Conservation (phyloP, 2,888 invertebrate genomes). For the Mesodorylaimus sp. region DNA sequence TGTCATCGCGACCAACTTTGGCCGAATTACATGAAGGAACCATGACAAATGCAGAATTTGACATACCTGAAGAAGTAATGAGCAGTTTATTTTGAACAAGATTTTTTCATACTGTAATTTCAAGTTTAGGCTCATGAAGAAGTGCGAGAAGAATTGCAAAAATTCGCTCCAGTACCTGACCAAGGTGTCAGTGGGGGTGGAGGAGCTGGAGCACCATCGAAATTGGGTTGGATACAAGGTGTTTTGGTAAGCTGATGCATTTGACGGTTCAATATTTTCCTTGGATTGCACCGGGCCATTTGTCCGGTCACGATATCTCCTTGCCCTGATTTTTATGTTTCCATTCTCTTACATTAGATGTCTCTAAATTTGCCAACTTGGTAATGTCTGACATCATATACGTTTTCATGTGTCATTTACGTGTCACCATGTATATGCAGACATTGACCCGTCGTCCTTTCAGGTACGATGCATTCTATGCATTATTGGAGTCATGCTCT, state of each 20-base stretch:
- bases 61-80: background rate
- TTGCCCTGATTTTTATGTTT: no score
- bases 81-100: no score
- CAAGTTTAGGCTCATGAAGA: background rate
- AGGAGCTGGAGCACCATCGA: no score
- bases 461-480: constrained; percentile 59
- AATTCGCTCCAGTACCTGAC: background rate
- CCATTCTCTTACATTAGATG: no score
- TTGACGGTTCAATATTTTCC: constrained; percentile 94
- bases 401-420: no score
- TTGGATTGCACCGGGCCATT: constrained; percentile 89
- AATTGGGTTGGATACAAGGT: constrained; percentile 94
- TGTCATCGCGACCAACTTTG: constrained; percentile 30
- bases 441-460: constrained; percentile 51
- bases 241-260: constrained; percentile 63
- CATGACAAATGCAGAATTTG: no score
- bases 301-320: no score
- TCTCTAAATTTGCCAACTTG: no score
- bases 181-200: no score
- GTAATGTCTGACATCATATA: no score
- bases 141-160: background rate
- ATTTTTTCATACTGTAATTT: no score
- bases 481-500: constrained; percentile 96
- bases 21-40: constrained; percentile 31
- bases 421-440: no score